Conservation (phyloP, 2,797 vertebrate species). For the Xiphophorus birchmanni region DNA sequence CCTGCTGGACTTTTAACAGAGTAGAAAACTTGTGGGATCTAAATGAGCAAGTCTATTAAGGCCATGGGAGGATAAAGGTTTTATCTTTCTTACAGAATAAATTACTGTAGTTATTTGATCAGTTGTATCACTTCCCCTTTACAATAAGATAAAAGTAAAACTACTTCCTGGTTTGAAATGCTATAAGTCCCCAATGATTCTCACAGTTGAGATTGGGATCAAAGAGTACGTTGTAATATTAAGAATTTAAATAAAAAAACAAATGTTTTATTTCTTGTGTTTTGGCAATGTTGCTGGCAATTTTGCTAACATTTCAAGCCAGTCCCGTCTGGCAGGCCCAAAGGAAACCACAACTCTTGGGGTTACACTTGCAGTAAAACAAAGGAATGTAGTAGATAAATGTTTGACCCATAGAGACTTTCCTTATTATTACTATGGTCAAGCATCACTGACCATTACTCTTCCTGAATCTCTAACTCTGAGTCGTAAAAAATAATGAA, state of each 20-base stretch:
- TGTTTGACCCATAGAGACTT: background rate
- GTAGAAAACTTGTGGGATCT: no score
- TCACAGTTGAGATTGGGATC: background rate
- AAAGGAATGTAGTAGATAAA: background rate
- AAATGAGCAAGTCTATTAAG: no score
- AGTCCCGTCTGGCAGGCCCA: no score
- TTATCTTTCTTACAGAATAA: background rate
- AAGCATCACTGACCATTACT: background rate
- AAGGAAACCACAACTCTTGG: no score
- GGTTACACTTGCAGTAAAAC: background rate
- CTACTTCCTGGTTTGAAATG: background rate
- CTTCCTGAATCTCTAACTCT: background rate
- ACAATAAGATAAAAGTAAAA: background rate
- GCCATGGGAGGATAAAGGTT: background rate
- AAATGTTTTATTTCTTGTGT: no score
- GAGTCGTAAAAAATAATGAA: conserved; percentile 4
- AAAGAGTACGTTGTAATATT: background rate
- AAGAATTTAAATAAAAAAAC: no score
- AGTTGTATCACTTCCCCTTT: background rate
- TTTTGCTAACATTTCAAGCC: no score
- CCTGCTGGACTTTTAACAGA: no score
- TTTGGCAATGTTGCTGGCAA: no score
- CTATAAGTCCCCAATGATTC: background rate
- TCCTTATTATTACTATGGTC: background rate
- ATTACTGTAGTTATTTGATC: background rate